phyloP scores from a whole-genome alignment of 2,888 invertebrate species.

The Chironomus riparius region DNA sequence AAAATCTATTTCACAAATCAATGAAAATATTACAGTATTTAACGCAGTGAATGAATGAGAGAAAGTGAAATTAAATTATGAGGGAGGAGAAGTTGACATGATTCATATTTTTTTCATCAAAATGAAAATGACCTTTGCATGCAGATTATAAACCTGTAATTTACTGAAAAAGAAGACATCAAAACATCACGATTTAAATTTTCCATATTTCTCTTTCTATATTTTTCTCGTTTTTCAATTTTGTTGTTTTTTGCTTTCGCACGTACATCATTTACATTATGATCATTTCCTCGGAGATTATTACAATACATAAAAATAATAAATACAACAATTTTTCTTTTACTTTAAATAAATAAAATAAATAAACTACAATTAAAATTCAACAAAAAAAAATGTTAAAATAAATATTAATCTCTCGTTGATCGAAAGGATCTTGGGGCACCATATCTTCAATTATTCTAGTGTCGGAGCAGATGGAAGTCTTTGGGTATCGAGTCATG shows the following conservation, averaged over 20 bases:
- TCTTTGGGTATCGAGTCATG: too few relatives aligned
- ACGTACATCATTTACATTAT: background rate
- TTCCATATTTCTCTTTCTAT: background rate
- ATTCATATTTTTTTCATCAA: background rate
- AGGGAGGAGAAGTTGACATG: background rate
- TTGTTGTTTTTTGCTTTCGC: background rate
- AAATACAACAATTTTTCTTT: background rate
- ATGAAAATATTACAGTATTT: background rate
- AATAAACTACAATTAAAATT: background rate
- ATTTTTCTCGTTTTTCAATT: background rate
- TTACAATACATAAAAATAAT: background rate
- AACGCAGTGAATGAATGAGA: background rate
- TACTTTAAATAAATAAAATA: background rate
- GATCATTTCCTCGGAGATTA: background rate
- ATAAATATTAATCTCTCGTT: background rate
- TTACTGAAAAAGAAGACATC: background rate
- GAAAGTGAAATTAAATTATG: slow-evolving; percentile 1
- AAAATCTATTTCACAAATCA: background rate
- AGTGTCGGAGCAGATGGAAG: too few relatives aligned
- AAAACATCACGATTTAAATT: background rate
- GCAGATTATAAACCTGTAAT: background rate
- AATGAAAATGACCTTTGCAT: background rate
- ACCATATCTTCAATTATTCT: too few relatives aligned
- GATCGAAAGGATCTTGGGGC: background rate
- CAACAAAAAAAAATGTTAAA: background rate